Base-by-base conservation (phyloP, 2,888 invertebrate species). In the Standfussiana lucernea region DNA sequence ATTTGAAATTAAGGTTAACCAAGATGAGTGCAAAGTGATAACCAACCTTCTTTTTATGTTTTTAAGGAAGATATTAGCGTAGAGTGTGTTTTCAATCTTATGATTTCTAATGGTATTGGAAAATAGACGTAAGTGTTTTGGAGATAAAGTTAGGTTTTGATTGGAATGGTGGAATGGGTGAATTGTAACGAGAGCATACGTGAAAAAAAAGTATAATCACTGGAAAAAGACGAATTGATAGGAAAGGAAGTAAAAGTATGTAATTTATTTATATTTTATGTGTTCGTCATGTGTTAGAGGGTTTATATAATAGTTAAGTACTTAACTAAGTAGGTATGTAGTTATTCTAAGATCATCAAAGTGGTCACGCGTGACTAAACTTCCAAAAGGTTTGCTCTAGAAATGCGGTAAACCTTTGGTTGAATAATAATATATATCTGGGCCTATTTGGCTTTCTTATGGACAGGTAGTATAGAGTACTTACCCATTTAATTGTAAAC, bases 131-230 rank as follows among this genome's bases (percentile, higher is more conserved):
- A 66, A 56, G 3, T 0, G 0, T 0, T 15, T 1, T 0, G 0
- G 2, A 0, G 0, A 35, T 76, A 73, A 24, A 37, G 69, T 82
- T 40, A 8, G n/a, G 0, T 77, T 79, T 79, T 11, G 18, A 32
- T 35, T 69, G 59, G 0, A 68, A 5, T 2, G 3, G 4, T 13
- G 10, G 21, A 6, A 21, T 73, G 47, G 40, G 21, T 24, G n/a
- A 77, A 77, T 74, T 77, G 68, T 78, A 81, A 85, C 47, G 59
- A 79, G 75, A 79, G 18, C 81, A 84, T n/a, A 86, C 86, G 86
- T 86, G 86, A 84, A 89, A 89, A 88, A 83, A 89, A 84, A 86
- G 82, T 88, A 81, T 75, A 86, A 88, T 83, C 72, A 72, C 79
- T 85, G 77, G 82, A 85, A 86, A 87, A 75, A 82, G 45, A 45